A percentile compares a stretch with the other conserved stretches of the same genome.
phyloP scores from a whole-genome alignment of 1,140 invertebrate species.

The Temnothorax nylanderi region DNA sequence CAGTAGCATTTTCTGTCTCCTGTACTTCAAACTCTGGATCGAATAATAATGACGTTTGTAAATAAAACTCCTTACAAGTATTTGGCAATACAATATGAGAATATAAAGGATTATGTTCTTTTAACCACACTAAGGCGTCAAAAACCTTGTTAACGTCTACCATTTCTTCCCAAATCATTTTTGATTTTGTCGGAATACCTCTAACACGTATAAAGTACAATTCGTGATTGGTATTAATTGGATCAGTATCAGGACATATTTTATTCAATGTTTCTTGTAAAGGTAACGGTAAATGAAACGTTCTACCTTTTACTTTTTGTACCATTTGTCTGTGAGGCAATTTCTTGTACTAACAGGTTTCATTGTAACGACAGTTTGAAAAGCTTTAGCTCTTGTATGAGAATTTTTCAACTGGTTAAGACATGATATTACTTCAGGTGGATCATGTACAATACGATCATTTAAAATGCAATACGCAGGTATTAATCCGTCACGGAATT shows the following conservation, averaged over 20 bases:
- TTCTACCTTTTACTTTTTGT: not conserved
- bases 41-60: not conserved
- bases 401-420: not conserved
- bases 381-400: not conserved
- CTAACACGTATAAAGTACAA: slow-evolving; percentile 73
- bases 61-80: slow-evolving; percentile 9
- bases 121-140: slow-evolving; percentile 58
- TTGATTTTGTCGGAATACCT: not conserved
- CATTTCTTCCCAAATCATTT: slow-evolving; percentile 65
- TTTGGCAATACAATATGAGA: slow-evolving; percentile 64
- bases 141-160: slow-evolving; percentile 64
- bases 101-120: slow-evolving; percentile 68
- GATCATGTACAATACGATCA: not conserved
- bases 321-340: not conserved
- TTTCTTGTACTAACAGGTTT: not conserved
- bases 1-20: not conserved
- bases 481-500: not conserved
- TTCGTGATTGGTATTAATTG: slow-evolving; percentile 45
- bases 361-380: not conserved
- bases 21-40: not conserved
- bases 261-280: not conserved
- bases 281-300: not conserved
- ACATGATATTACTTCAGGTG: too few relatives aligned
- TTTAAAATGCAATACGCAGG: slow-evolving; percentile 7
- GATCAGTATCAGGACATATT: not conserved